These are phyloP conservation scores for Acleris holmiana DNA, from an alignment of 2,888 invertebrate genomes.

Conservation along the genomic window DNA sequence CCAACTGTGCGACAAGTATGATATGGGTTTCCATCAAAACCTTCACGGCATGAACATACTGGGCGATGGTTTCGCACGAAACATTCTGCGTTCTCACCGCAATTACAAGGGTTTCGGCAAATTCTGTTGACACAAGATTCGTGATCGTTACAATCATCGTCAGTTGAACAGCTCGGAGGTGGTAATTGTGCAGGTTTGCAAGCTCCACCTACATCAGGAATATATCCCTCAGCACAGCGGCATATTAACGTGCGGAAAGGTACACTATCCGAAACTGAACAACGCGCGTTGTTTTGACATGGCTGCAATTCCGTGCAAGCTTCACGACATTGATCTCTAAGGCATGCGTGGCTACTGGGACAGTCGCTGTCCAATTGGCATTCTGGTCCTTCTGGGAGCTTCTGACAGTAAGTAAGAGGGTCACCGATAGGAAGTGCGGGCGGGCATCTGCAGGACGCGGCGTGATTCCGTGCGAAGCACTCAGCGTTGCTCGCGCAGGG, in stretches of 20 bases:
- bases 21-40: conserved; percentile 94
- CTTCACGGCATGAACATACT: conserved; percentile 92
- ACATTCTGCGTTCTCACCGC: conserved; percentile 93
- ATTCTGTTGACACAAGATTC: conserved; percentile 94
- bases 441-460: conserved; percentile 92
- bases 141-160: conserved; percentile 90
- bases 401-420: conserved; percentile 90
- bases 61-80: conserved; percentile 93
- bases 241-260: conserved; percentile 95
- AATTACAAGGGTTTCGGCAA: conserved; percentile 94
- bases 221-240: conserved; percentile 93
- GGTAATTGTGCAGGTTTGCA: conserved; percentile 89
- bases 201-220: conserved; percentile 91
- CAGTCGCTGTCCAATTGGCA: conserved; percentile 92
- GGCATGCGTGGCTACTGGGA: conserved; percentile 91
- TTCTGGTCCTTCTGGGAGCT: conserved; percentile 84
- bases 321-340: conserved; percentile 90
- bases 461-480: conserved; percentile 92
- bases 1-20: conserved; percentile 91
- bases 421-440: conserved; percentile 91
- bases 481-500: conserved; percentile 93
- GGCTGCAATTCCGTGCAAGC: conserved; percentile 91
- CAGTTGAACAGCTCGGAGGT: conserved; percentile 90
- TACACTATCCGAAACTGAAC: conserved; percentile 92
- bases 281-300: conserved; percentile 89